Evolutionary conservation across 2,113 vertebrate species (phyloP).

Genomic region (Dasyurus viverrinus): DNA sequence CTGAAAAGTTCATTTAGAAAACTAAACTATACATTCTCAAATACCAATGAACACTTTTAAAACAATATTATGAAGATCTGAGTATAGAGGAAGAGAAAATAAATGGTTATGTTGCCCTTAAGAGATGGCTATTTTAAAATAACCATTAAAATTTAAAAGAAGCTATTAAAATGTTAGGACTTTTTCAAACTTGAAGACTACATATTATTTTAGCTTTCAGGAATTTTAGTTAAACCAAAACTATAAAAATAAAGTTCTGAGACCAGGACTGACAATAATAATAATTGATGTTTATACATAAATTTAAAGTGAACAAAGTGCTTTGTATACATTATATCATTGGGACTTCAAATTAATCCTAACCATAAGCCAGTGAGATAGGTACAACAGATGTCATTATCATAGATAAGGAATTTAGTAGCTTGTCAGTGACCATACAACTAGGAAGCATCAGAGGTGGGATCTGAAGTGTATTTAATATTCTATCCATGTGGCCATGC

Average conservation of each 20-base stretch:
- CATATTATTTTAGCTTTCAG: not conserved
- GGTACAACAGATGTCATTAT: not conserved
- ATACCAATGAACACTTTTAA: not conserved
- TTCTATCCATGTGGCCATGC: not conserved
- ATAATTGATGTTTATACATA: not conserved
- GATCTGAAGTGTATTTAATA: not conserved
- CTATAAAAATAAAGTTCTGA: not conserved
- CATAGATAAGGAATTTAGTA: not conserved
- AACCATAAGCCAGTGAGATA: not conserved
- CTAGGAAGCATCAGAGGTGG: not conserved
- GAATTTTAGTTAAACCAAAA: not conserved
- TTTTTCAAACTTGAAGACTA: not conserved
- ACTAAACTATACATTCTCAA: not conserved
- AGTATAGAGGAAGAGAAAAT: slow-evolving; percentile 18
- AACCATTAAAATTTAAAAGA: not conserved
- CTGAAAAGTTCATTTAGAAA: not conserved
- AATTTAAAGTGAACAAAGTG: not conserved
- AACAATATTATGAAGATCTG: slow-evolving; percentile 35
- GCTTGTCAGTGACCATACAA: not conserved
- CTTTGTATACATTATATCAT: not conserved
- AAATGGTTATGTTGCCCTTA: not conserved
- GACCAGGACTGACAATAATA: not conserved
- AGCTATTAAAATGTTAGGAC: not conserved
- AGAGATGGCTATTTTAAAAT: slow-evolving; percentile 10
- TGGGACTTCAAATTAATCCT: not conserved